A percentile compares a stretch with the other conserved stretches of the same genome.
Conservation (phyloP, 2,113 vertebrate species). For the Notothenia rossii region DNA sequence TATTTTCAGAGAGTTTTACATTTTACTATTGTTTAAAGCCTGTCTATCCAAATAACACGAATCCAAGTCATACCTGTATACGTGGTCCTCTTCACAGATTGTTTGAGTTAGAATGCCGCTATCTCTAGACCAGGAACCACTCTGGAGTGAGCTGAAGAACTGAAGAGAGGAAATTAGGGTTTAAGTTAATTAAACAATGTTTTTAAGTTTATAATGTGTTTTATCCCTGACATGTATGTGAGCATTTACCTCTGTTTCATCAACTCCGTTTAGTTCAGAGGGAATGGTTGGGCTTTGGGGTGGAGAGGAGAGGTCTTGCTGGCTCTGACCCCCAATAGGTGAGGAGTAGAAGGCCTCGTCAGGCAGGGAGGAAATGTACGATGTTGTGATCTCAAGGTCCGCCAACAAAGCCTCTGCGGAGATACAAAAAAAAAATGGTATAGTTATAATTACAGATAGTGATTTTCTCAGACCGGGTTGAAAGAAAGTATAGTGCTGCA, state of each 20-base stretch:
- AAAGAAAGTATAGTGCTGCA: neutral
- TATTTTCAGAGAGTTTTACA: neutral
- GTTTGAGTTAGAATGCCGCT: slow-evolving; percentile 78
- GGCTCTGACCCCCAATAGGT: slow-evolving; percentile 87
- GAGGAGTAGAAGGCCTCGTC: slow-evolving; percentile 92
- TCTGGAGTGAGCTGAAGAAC: slow-evolving; percentile 80
- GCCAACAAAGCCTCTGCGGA: slow-evolving; percentile 92
- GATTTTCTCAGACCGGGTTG: too few species aligned
- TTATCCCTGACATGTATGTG: neutral
- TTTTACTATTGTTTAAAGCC: neutral
- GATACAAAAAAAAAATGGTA: slow-evolving; percentile 23
- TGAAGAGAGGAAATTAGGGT: slow-evolving; percentile 56
- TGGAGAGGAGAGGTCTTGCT: slow-evolving; percentile 87
- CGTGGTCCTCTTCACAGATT: slow-evolving; percentile 91
- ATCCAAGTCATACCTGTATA: slow-evolving; percentile 88
- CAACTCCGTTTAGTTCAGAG: slow-evolving; percentile 89
- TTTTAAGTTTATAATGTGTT: neutral
- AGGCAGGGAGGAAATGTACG: slow-evolving; percentile 93
- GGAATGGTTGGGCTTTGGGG: slow-evolving; percentile 86
- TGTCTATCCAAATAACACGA: neutral
- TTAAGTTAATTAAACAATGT: neutral
- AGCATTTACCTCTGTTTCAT: slow-evolving; percentile 88
- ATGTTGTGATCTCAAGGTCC: slow-evolving; percentile 97
- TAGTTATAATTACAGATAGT: neutral
- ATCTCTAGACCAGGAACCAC: slow-evolving; percentile 83